phyloP scores from a whole-genome alignment of 2,888 invertebrate genomes.

The Lasioglossum calceatum region DNA sequence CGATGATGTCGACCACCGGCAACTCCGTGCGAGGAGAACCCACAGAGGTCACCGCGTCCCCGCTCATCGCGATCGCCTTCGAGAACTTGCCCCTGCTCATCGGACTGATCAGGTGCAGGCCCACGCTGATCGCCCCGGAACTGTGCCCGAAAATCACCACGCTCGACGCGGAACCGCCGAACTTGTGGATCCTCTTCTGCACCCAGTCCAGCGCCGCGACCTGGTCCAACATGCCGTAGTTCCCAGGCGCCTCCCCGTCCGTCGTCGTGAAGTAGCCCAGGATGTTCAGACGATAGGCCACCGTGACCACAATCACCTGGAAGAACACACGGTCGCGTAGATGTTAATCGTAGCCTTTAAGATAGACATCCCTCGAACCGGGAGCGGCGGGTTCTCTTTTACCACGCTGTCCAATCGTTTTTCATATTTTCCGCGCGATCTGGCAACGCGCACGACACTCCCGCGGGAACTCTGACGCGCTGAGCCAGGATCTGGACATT shows the following conservation, averaged over 20 bases:
- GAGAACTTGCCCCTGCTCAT: constrained; percentile 87
- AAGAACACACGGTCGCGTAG: constrained; percentile 11
- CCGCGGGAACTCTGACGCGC: neutral
- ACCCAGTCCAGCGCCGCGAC: constrained; percentile 92
- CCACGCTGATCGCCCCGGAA: constrained; percentile 92
- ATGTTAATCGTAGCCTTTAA: constrained; percentile 10
- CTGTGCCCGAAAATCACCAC: constrained; percentile 93
- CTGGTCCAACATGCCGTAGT: constrained; percentile 93
- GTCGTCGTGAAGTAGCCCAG: constrained; percentile 93
- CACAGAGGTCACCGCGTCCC: constrained; percentile 89
- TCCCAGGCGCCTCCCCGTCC: constrained; percentile 92
- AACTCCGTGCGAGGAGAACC: constrained; percentile 88
- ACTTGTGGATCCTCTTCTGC: constrained; percentile 89
- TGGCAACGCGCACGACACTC: neutral
- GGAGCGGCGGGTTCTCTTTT: neutral
- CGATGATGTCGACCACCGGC: constrained; percentile 87
- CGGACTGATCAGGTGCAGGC: constrained; percentile 89
- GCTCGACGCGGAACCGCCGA: constrained; percentile 91
- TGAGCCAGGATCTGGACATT: neutral
- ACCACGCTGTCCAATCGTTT: constrained; percentile 11
- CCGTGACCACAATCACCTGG: constrained; percentile 91
- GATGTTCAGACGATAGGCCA: constrained; percentile 92
- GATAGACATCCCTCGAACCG: neutral
- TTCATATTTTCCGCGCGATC: neutral
- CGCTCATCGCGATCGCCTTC: constrained; percentile 93